Percentiles rank a stretch among this genome's conserved stretches.
Evolutionary conservation across 2,797 vertebrate genomes (phyloP).

Genomic region (Decapterus maruadsi): DNA sequence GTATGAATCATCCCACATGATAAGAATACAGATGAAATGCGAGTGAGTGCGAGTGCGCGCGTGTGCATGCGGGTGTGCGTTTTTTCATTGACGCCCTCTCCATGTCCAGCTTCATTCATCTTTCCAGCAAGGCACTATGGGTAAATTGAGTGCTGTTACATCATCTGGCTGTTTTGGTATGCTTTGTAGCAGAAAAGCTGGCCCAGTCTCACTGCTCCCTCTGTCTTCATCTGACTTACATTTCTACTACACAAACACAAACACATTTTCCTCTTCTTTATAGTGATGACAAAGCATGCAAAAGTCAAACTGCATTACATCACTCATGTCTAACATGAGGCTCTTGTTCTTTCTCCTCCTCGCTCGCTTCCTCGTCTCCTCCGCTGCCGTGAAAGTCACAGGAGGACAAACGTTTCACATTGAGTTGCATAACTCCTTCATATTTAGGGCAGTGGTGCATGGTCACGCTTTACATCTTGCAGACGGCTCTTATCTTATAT

Average conservation of each 20-base stretch:
- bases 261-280: conserved; percentile 20
- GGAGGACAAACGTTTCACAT: conserved; percentile 32
- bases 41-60: conserved; percentile 14
- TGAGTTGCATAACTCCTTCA: conserved; percentile 45
- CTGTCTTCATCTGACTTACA: conserved; percentile 29
- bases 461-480: neutral
- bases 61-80: conserved; percentile 22
- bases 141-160: conserved; percentile 67
- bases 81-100: conserved; percentile 66
- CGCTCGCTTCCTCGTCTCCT: conserved; percentile 11
- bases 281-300: conserved; percentile 44
- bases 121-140: conserved; percentile 76
- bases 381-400: conserved; percentile 42
- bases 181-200: conserved; percentile 48
- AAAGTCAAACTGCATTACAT: conserved; percentile 61
- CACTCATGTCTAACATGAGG: conserved; percentile 21
- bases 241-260: conserved; percentile 23
- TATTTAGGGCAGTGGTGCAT: conserved; percentile 55
- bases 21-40: conserved; percentile 63
- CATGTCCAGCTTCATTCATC: conserved; percentile 75
- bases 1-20: conserved; percentile 61
- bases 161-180: conserved; percentile 62
- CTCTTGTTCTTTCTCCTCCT: conserved; percentile 10
- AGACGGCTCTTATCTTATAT: neutral
- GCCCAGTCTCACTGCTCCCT: conserved; percentile 19